phyloP scores from a whole-genome alignment of 2,113 vertebrate species.

The Irena cyanogastra region DNA sequence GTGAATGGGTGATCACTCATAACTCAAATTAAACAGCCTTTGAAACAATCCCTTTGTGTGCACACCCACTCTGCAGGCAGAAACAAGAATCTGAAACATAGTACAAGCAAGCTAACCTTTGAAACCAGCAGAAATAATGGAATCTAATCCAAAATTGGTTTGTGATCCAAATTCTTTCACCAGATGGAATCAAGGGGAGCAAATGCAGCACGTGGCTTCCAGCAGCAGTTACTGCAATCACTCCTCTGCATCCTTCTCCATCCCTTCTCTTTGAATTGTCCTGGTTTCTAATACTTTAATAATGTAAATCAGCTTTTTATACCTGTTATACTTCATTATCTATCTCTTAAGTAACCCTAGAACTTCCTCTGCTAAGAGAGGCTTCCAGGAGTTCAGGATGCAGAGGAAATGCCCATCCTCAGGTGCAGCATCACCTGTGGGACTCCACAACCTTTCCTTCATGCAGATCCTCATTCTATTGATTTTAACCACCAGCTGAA shows the following conservation, averaged over 20 bases:
- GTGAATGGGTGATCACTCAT: neutral
- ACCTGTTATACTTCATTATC: neutral
- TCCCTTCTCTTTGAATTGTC: neutral
- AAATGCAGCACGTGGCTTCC: accelerated
- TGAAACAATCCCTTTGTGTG: neutral
- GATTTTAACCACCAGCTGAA: neutral
- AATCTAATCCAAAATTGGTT: neutral
- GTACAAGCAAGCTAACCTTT: neutral
- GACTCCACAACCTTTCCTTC: neutral
- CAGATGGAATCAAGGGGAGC: neutral
- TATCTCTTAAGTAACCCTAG: neutral
- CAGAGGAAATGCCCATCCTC: neutral
- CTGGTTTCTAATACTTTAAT: neutral
- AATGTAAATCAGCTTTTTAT: neutral
- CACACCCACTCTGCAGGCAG: neutral
- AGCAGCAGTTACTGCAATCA: neutral
- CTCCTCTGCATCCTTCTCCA: accelerated
- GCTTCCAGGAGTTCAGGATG: neutral
- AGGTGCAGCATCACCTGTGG: neutral
- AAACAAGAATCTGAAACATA: neutral
- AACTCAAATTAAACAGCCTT: neutral
- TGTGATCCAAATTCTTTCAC: neutral
- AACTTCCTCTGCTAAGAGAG: neutral
- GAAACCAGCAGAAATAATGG: neutral
- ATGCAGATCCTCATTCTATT: neutral